These are phyloP conservation scores for Scaptomyza graminum DNA, from an alignment of 1,140 invertebrate species.

Conservation along the genomic window DNA sequence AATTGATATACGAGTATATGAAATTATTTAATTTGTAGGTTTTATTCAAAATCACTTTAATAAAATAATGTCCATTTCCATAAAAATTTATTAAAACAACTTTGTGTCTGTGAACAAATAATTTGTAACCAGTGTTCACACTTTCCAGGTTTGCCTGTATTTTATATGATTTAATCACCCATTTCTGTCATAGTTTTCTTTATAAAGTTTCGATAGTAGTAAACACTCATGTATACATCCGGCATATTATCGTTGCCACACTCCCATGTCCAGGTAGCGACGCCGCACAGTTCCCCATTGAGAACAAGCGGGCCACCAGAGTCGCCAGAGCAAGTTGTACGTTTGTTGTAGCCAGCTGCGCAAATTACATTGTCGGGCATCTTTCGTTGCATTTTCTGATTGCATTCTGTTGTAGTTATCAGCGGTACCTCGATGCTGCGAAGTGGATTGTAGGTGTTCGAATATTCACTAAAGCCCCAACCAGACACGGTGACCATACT, in stretches of 20 bases:
- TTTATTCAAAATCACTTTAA: too few relatives aligned
- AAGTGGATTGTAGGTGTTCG: background rate
- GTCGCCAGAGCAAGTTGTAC: conserved; percentile 47
- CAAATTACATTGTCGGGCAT: conserved; percentile 48
- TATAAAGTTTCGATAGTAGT: conserved; percentile 41
- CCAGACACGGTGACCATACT: conserved; percentile 38
- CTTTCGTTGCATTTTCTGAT: background rate
- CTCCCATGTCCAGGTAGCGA: conserved; percentile 37
- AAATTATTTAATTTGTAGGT: too few relatives aligned
- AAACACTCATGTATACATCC: conserved; percentile 50
- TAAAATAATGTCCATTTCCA: too few relatives aligned
- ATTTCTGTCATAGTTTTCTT: conserved; percentile 9
- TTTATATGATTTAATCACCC: too few relatives aligned
- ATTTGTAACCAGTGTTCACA: too few relatives aligned
- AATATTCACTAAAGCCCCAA: conserved; percentile 15
- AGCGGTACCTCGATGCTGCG: conserved; percentile 7
- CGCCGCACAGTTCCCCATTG: conserved; percentile 38
- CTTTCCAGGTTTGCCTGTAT: too few relatives aligned
- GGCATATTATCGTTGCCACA: conserved; percentile 39
- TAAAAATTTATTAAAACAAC: too few relatives aligned
- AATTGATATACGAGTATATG: too few relatives aligned
- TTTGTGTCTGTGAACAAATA: too few relatives aligned
- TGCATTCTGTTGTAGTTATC: conserved; percentile 2
- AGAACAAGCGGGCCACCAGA: conserved; percentile 49
- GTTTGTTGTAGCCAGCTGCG: conserved; percentile 20